Base-by-base conservation (phyloP, 2,113 vertebrate species). In the Actenoides hombroni region DNA sequence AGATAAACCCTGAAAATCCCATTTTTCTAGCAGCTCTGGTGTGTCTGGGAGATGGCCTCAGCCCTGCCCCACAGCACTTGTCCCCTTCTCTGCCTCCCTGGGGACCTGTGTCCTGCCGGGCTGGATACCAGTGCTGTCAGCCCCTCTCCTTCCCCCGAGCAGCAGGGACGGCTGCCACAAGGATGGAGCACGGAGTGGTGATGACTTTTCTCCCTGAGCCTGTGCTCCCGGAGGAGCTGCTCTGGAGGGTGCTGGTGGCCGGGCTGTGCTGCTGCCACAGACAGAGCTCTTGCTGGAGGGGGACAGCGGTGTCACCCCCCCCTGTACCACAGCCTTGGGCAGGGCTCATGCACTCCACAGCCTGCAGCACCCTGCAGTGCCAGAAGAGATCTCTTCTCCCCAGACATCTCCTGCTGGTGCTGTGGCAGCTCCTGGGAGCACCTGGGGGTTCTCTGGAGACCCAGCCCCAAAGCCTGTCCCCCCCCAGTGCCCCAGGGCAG, bases 51-150 rank as follows among this genome's bases (percentile, higher is more conserved):
- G n/a, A 40, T 16, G 42, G 28, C 42, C 37, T 16, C 74, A 46
- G 61, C 49, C 56, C 37, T n/a, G 39, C 23, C 56, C 0, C 0
- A 2, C 33, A 29, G 61, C 1, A 0, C 7, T 28, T 40, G 64
- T 80, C 53, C 44, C 5, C 5, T 16, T 26, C n/a, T 49, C 54
- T 23, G 33, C 29, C 31, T 16, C 6, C 37, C 42, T 2, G 8
- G 24, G n/a, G 29, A 13, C 0, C 0, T 1, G 25, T 28, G 51
- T 31, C 53, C 71, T 60, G 46, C 51, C 39, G 6, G 37, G 57
- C 68, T 23, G 77, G 44, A 3, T 17, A 14, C 70, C 65, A 40
- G 53, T 57, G 13, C 49, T 20, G 4, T 3, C 51, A 3, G 9
- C 35, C 2, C 18, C 29, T 25, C 33, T 35, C 2, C 19, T 7